These are phyloP conservation scores for Hirtodrosophila duncani DNA, from an alignment of 2,888 invertebrate species.

Conservation along the genomic window DNA sequence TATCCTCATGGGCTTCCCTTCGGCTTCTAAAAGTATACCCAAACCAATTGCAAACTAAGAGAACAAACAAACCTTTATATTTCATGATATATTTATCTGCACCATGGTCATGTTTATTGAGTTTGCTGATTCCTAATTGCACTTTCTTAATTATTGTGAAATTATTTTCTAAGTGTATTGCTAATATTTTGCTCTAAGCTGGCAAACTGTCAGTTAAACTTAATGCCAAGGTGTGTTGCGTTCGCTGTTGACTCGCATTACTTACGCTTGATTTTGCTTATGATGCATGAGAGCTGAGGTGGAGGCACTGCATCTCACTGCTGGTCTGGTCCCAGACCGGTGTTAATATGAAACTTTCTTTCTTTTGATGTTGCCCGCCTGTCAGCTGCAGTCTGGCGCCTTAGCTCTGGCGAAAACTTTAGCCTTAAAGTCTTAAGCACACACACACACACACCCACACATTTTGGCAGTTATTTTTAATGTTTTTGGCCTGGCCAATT, in stretches of 20 bases:
- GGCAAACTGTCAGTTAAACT: constrained; percentile 18
- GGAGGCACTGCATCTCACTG: too few species aligned
- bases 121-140: neutral
- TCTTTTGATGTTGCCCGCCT: constrained; percentile 29
- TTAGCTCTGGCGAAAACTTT: constrained; percentile 19
- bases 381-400: constrained; percentile 6
- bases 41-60: too few species aligned
- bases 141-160: neutral
- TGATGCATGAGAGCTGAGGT: constrained; percentile 25
- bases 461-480: constrained; percentile 35
- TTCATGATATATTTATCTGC: too few species aligned
- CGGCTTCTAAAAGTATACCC: too few species aligned
- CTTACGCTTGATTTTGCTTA: constrained; percentile 45
- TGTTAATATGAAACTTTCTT: constrained; percentile 41
- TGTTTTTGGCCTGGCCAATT: constrained; percentile 48
- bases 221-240: constrained; percentile 31
- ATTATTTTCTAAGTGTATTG: neutral
- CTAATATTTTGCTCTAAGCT: constrained; percentile 4
- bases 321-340: neutral
- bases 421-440: constrained; percentile 24
- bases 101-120: neutral
- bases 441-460: neutral
- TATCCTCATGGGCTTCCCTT: too few species aligned
- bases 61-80: too few species aligned
- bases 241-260: constrained; percentile 28